Evolutionary conservation across 1,140 invertebrate species (phyloP).

Genomic region (Aphis gossypii): DNA sequence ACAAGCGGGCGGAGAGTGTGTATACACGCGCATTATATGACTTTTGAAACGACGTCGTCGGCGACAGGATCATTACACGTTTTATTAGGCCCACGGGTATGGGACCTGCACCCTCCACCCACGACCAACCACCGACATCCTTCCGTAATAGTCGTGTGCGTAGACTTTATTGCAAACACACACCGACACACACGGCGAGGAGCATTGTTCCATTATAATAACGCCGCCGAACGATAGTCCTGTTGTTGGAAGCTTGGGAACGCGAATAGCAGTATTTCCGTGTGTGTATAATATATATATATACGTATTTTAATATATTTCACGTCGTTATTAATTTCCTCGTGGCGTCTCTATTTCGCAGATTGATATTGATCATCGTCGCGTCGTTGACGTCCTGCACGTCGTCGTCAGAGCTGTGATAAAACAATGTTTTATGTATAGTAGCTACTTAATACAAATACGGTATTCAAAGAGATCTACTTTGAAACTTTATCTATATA

Average conservation of each 20-base stretch:
- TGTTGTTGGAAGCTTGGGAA: background rate
- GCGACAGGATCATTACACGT: constrained; percentile 47
- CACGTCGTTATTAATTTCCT: background rate
- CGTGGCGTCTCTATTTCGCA: background rate
- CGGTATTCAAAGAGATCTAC: background rate
- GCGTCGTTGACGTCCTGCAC: background rate
- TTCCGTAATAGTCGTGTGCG: background rate
- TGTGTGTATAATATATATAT: background rate
- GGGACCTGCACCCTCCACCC: background rate
- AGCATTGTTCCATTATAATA: background rate
- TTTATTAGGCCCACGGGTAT: constrained; percentile 12
- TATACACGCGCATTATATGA: background rate
- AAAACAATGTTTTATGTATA: background rate
- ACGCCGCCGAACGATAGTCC: background rate
- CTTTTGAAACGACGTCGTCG: constrained; percentile 16
- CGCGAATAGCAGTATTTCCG: background rate
- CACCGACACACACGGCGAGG: background rate
- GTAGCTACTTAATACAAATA: background rate
- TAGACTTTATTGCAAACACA: background rate
- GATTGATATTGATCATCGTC: constrained; percentile 20
- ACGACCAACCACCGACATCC: background rate
- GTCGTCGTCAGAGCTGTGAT: background rate
- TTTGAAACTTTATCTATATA: background rate
- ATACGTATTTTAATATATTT: constrained; percentile 2
- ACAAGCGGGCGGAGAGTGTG: background rate